Evolutionary conservation across 1,140 invertebrate species (phyloP).

Genomic region (Halesus radiatus): DNA sequence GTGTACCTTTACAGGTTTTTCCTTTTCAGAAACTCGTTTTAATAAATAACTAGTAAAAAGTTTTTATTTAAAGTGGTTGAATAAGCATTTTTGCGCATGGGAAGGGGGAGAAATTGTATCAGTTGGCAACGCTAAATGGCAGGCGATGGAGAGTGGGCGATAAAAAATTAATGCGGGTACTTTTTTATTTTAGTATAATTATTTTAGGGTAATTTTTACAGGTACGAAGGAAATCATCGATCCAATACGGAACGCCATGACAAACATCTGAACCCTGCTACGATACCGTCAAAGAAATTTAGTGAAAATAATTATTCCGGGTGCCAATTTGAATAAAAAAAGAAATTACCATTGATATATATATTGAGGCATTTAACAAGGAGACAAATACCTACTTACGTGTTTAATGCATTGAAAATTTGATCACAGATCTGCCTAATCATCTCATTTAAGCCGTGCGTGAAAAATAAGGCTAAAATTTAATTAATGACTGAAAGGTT

Average conservation of each 20-base stretch:
- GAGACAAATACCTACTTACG: too few relatives aligned
- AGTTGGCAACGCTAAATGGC: constrained; percentile 19
- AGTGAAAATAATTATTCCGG: neutral
- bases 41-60: neutral
- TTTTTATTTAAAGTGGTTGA: neutral
- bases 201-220: too few relatives aligned
- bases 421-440: too few relatives aligned
- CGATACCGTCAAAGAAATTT: neutral
- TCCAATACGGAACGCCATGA: neutral
- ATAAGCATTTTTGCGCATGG: neutral
- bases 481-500: too few relatives aligned
- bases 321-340: too few relatives aligned
- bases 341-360: too few relatives aligned
- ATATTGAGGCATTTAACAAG: too few relatives aligned
- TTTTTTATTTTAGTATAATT: neutral
- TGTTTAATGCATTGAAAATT: too few relatives aligned
- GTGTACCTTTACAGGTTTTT: too few relatives aligned
- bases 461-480: too few relatives aligned
- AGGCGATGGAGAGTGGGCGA: neutral
- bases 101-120: neutral
- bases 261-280: neutral
- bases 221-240: neutral
- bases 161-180: neutral
- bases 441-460: too few relatives aligned
- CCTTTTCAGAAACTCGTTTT: too few relatives aligned